Evolutionary conservation across 2,888 invertebrate species (phyloP).

Genomic region (Idaea aversata): DNA sequence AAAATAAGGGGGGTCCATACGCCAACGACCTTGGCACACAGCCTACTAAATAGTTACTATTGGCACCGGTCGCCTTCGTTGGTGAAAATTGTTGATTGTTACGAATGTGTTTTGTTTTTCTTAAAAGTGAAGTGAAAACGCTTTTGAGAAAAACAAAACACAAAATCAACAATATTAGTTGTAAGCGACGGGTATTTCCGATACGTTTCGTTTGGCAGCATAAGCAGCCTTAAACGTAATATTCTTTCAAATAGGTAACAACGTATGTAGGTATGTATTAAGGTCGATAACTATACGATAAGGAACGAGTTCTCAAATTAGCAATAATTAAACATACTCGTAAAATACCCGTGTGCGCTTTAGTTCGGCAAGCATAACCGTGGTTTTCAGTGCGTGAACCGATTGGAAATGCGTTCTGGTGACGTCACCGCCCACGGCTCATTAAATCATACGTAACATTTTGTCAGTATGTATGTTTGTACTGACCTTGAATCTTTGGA

Average conservation of each 20-base stretch:
- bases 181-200: no score
- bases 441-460: constrained; percentile 34
- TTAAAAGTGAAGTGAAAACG: no score
- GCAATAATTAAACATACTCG: not conserved
- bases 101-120: no score
- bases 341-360: not conserved
- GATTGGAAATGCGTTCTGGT: constrained; percentile 20
- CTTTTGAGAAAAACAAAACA: no score
- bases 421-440: constrained; percentile 25
- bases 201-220: no score
- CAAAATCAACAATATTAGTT: no score
- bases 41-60: no score
- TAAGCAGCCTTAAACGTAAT: not conserved
- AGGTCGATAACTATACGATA: not conserved
- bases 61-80: no score
- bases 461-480: constrained; percentile 4
- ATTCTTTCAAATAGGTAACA: not conserved
- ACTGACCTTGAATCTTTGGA: constrained; percentile 93
- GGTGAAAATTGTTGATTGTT: no score
- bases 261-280: not conserved
- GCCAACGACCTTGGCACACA: no score
- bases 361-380: constrained; percentile 11
- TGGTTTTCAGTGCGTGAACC: constrained; percentile 31
- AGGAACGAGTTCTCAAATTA: not conserved
- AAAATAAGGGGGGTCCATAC: no score